Conservation (phyloP, 2,113 vertebrate species). For the Chrysemys picta region DNA sequence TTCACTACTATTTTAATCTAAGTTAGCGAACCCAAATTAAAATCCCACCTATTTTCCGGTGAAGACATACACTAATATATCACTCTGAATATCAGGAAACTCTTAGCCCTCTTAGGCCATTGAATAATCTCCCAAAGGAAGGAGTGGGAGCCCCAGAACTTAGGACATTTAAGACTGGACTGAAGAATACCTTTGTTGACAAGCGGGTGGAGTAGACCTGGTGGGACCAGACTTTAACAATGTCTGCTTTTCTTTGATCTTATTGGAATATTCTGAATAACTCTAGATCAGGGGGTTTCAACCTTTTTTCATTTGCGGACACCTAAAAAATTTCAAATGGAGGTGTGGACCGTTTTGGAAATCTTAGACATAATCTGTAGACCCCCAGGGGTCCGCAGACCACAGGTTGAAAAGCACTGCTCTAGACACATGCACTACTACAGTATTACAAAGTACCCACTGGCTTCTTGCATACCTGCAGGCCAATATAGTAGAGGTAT, state of each 20-base stretch:
- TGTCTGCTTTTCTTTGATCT: neutral
- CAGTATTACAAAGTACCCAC: neutral
- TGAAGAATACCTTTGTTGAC: neutral
- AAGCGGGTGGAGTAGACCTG: neutral
- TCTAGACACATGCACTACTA: neutral
- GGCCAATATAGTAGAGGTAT: neutral
- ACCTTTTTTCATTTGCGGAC: neutral
- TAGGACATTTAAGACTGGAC: neutral
- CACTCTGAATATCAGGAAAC: fast-evolving
- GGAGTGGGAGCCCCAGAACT: fast-evolving
- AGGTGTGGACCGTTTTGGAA: neutral
- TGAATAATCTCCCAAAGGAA: fast-evolving
- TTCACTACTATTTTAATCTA: neutral
- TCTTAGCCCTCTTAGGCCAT: neutral
- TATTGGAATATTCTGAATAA: neutral
- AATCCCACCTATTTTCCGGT: neutral
- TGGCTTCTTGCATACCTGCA: fast-evolving
- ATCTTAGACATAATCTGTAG: neutral
- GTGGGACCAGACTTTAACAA: neutral
- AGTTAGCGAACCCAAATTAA: neutral
- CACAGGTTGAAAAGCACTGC: neutral
- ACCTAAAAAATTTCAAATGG: neutral
- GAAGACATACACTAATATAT: neutral
- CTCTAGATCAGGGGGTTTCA: neutral
- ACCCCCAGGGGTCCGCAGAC: no score